Conservation (phyloP, 2,888 invertebrate species). For the Theretra japonica region DNA sequence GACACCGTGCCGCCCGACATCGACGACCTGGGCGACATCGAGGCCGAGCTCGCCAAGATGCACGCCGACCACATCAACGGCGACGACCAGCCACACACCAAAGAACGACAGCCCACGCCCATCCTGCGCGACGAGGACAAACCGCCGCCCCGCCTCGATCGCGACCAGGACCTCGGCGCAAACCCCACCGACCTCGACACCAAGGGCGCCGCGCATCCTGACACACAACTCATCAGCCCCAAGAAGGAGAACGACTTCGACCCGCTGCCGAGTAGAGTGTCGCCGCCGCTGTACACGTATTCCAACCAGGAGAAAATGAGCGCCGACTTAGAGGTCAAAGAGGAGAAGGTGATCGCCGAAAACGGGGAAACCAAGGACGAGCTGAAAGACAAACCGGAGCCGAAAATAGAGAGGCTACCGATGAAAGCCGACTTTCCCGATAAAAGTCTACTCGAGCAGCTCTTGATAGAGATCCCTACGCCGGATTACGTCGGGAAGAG, state of each 20-base stretch:
- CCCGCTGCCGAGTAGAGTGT: slow-evolving; percentile 88
- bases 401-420: slow-evolving; percentile 68
- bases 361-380: slow-evolving; percentile 59
- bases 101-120: slow-evolving; percentile 44
- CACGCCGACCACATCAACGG: slow-evolving; percentile 77
- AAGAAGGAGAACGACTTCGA: slow-evolving; percentile 79
- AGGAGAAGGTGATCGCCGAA: slow-evolving; percentile 84
- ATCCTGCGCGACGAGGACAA: slow-evolving; percentile 40
- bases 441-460: slow-evolving; percentile 89
- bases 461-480: slow-evolving; percentile 93
- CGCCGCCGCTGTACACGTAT: slow-evolving; percentile 91
- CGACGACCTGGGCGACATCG: slow-evolving; percentile 87
- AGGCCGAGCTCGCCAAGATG: slow-evolving; percentile 89
- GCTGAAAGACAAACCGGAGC: slow-evolving; percentile 40
- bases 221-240: slow-evolving; percentile 33
- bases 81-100: slow-evolving; percentile 57
- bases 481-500: slow-evolving; percentile 81
- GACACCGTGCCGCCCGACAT: slow-evolving; percentile 72
- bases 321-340: slow-evolving; percentile 41
- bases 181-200: slow-evolving; percentile 35
- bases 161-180: slow-evolving; percentile 34
- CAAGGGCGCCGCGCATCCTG: slow-evolving; percentile 23
- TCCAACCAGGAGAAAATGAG: slow-evolving; percentile 88
- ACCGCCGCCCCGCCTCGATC: slow-evolving; percentile 33
- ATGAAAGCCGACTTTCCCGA: slow-evolving; percentile 80